Evolutionary conservation across 2,797 vertebrate species (phyloP).

Genomic region (Loris lydekkerianus): DNA sequence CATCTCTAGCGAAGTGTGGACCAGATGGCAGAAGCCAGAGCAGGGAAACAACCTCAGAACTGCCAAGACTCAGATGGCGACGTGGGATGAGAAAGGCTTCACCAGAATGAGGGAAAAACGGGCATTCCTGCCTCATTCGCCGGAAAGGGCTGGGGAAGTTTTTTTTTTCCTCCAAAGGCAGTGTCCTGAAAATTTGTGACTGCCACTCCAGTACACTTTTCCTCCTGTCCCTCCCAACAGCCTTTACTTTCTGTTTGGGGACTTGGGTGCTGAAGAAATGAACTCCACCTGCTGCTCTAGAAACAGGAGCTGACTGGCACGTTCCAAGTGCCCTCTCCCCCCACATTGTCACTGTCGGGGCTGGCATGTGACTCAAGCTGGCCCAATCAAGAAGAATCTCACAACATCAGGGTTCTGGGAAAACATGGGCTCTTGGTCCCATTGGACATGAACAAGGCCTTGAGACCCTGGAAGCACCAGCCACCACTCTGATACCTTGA

Average conservation of each 20-base stretch:
- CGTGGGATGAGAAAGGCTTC: rapidly evolving
- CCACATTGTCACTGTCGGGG: no score
- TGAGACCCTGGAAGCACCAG: rapidly evolving
- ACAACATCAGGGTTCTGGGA: background rate
- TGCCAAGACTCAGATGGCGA: background rate
- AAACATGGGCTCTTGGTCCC: background rate
- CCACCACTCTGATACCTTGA: background rate
- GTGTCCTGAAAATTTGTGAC: no score
- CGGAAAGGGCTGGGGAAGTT: background rate
- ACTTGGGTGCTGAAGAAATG: background rate
- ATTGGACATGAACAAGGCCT: rapidly evolving
- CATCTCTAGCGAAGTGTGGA: background rate
- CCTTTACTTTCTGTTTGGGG: background rate
- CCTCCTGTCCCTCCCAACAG: background rate
- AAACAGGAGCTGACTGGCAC: rapidly evolving
- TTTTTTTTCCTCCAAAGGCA: background rate
- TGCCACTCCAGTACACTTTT: rapidly evolving
- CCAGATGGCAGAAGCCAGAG: background rate
- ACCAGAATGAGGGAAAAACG: background rate
- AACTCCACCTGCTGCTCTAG: background rate
- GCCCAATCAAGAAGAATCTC: background rate
- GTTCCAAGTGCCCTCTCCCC: background rate
- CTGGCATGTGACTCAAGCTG: background rate
- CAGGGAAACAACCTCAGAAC: background rate
- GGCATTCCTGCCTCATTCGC: background rate